These are phyloP conservation scores for Solea solea DNA, from an alignment of 2,113 vertebrate species.

Conservation along the genomic window DNA sequence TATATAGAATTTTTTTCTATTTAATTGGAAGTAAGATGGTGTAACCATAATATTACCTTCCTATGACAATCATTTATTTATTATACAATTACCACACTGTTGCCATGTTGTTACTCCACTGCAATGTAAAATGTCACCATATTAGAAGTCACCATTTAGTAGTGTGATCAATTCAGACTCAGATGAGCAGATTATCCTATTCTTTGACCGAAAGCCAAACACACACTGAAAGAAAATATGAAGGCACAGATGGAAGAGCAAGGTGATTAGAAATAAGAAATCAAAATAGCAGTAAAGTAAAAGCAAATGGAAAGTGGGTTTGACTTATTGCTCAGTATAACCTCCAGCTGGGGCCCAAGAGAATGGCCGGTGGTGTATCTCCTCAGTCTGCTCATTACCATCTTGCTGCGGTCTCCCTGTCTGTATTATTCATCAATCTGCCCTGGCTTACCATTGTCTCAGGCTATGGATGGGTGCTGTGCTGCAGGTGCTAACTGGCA, in stretches of 20 bases:
- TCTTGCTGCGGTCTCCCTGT: conserved; percentile 20
- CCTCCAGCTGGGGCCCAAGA: conserved; percentile 43
- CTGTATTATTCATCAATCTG: conserved; percentile 38
- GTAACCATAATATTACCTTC: too few species aligned
- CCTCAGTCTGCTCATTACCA: conserved; percentile 41
- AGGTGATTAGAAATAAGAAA: conserved; percentile 37
- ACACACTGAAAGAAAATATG: conserved; percentile 26
- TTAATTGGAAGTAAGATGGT: too few species aligned
- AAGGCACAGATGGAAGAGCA: not conserved
- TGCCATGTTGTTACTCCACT: too few species aligned
- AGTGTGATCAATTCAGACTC: conserved; percentile 53
- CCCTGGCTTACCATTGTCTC: not conserved
- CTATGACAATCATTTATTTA: too few species aligned
- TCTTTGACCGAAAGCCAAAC: conserved; percentile 12
- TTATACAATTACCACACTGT: too few species aligned
- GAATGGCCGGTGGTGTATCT: conserved; percentile 18
- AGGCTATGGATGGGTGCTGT: conserved; percentile 13
- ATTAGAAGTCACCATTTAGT: conserved; percentile 39
- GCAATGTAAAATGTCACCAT: too few species aligned
- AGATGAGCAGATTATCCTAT: conserved; percentile 28
- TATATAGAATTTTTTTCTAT: too few species aligned
- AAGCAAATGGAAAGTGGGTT: conserved; percentile 44
- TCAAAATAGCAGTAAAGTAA: conserved; percentile 34
- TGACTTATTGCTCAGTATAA: conserved; percentile 29
- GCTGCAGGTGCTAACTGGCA: conserved; percentile 53